Base-by-base conservation (phyloP, 2,113 vertebrate genomes). In the Sarotherodon lohbergeri region DNA sequence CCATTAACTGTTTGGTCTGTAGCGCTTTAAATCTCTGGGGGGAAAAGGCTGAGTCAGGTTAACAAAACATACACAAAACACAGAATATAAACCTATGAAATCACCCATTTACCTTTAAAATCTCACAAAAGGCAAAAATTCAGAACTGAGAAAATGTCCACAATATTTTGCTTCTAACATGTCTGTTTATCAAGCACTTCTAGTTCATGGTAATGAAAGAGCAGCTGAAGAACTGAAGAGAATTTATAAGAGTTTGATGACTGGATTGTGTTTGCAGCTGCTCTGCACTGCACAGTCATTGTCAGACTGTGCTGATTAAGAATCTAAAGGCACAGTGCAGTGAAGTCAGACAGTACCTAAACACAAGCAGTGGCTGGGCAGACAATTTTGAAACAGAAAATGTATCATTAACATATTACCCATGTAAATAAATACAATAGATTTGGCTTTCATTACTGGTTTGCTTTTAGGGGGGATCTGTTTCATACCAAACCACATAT, bases 261-360 rank as follows among this genome's bases (percentile, higher is more conserved):
- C 32, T 4, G 36, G 17, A 24, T 29, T 6, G 27, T 34, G 41
- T 81, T 73, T 32, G 34, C 66, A 71, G 59, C 71, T 79, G 78
- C 61, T 61, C 78, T 79, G 71, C 80, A 63, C 17, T 5, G 56
- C 39, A 12, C 56, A 43, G 32, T 34, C 43, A 63, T 63, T 80
- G 9, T 83, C 4, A 6, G 14, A 89, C 83, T 87, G 43, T 90
- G 86, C 91, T 92, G 91, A 89, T 83, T 92, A 86, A 89, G 89
- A 36, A 61, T 59, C 83, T 85, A 43, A 32, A 81, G 34, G 54
- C 59, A 22, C 6, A 4, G 24, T 39, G 79, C 83, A 81, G 82
- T 79, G 55, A 50, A 80, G 55, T 83, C 55, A 84, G 46, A 84
- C 57, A 32, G 29, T 61, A 56, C 41, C 41, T 9, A 39, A 82